Percentiles rank a stretch among this genome's conserved stretches.
Evolutionary conservation across 2,888 invertebrate genomes (phyloP).

Genomic region (Hyalella azteca): DNA sequence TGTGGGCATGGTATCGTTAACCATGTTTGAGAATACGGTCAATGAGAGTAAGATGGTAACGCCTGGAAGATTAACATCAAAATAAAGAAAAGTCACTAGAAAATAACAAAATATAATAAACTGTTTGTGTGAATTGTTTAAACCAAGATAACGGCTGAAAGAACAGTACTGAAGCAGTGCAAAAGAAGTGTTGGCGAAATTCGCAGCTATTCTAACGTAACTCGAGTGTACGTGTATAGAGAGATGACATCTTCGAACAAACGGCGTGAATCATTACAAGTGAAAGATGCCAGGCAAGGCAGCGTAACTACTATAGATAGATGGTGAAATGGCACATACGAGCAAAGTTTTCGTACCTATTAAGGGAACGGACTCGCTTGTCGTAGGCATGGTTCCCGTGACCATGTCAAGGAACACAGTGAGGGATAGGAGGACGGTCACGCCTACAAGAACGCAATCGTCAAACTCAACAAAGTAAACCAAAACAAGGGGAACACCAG

Average conservation of each 20-base stretch:
- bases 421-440: slow-evolving; percentile 68
- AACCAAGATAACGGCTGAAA: slow-evolving; percentile 36
- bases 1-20: slow-evolving; percentile 97
- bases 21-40: slow-evolving; percentile 97
- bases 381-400: slow-evolving; percentile 68
- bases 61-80: slow-evolving; percentile 71
- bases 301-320: slow-evolving; percentile 51
- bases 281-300: slow-evolving; percentile 39
- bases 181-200: slow-evolving; percentile 10
- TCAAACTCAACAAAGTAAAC: not conserved
- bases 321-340: slow-evolving; percentile 58
- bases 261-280: slow-evolving; percentile 5
- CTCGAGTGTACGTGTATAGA: not conserved
- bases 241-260: slow-evolving; percentile 14
- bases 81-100: slow-evolving; percentile 40
- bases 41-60: slow-evolving; percentile 95
- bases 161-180: slow-evolving; percentile 26
- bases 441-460: slow-evolving; percentile 63
- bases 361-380: slow-evolving; percentile 66
- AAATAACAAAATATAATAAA: slow-evolving; percentile 50
- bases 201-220: not conserved
- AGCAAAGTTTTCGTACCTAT: slow-evolving; percentile 63
- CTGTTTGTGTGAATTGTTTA: slow-evolving; percentile 56
- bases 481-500: not conserved
- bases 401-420: slow-evolving; percentile 69